These are phyloP conservation scores for Actenoides lindsayi DNA, from an alignment of 2,113 vertebrate genomes.

Conservation along the genomic window DNA sequence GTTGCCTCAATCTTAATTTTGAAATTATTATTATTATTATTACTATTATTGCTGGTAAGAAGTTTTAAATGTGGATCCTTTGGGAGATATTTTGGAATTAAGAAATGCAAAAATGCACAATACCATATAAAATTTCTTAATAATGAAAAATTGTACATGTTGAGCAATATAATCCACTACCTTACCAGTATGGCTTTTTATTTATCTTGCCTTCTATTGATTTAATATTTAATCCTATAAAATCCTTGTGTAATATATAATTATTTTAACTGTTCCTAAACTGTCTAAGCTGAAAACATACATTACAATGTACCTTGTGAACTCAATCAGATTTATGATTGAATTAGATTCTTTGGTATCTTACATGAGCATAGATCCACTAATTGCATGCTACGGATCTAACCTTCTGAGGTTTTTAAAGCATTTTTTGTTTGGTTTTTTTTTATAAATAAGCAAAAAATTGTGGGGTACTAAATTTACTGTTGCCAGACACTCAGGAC, in stretches of 20 bases:
- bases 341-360: background rate
- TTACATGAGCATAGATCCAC: background rate
- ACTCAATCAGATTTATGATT: background rate
- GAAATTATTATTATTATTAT: background rate
- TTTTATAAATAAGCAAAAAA: background rate
- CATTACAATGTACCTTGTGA: background rate
- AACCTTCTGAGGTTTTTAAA: background rate
- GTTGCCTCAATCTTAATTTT: background rate
- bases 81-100: background rate
- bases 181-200: background rate
- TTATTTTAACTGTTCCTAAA: background rate
- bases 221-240: background rate
- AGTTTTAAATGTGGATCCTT: background rate
- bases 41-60: background rate
- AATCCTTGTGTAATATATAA: background rate
- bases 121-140: background rate
- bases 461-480: background rate
- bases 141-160: background rate
- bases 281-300: background rate
- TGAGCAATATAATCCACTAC: background rate
- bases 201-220: background rate
- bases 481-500: background rate
- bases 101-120: background rate
- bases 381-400: background rate
- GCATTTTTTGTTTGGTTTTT: background rate